phyloP scores from a whole-genome alignment of 2,113 vertebrate genomes.

The Antechinus stuartii region DNA sequence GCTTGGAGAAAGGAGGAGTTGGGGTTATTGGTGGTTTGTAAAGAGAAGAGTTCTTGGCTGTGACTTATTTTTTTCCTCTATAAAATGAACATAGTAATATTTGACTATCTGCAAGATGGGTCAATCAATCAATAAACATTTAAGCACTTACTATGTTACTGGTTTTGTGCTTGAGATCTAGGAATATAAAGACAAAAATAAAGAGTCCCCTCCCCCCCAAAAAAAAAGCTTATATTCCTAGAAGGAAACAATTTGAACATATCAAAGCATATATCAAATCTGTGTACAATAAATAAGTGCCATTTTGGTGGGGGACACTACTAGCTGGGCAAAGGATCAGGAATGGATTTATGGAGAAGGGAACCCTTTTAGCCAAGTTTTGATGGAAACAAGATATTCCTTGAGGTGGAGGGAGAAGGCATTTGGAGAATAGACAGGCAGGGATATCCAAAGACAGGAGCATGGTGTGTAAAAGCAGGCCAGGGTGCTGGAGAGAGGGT shows the following conservation, averaged over 20 bases:
- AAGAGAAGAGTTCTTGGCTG: background rate
- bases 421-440: background rate
- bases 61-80: background rate
- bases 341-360: background rate
- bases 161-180: background rate
- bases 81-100: background rate
- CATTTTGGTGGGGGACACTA: background rate
- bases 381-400: background rate
- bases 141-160: background rate
- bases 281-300: background rate
- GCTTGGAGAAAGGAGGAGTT: background rate
- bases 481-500: background rate
- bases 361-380: background rate
- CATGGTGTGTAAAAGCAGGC: background rate
- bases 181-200: background rate
- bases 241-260: background rate
- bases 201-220: background rate
- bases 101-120: background rate
- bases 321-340: background rate
- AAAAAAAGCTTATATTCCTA: background rate
- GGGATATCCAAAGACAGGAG: background rate
- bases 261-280: background rate
- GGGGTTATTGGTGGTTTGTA: background rate
- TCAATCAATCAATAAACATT: background rate
- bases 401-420: background rate